Conservation (phyloP, 2,888 invertebrate genomes). For the Philereme transversata region DNA sequence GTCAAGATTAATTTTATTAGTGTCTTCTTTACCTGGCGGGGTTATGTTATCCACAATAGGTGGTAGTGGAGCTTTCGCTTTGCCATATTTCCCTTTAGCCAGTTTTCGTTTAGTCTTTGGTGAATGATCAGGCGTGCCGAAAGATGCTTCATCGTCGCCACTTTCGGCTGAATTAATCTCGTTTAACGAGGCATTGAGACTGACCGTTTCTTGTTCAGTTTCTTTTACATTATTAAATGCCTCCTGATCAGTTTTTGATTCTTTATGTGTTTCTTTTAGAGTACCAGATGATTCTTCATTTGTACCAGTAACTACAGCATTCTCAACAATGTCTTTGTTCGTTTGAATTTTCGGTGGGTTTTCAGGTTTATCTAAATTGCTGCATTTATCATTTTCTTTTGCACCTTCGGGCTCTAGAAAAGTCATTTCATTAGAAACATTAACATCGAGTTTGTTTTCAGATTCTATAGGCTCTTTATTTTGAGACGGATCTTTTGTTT, state of each 20-base stretch:
- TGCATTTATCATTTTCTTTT: conserved; percentile 8
- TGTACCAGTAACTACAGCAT: background rate
- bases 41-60: conserved; percentile 42
- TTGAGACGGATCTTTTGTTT: conserved; percentile 36
- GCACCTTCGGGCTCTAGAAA: conserved; percentile 15
- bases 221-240: conserved; percentile 1
- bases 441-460: conserved; percentile 14
- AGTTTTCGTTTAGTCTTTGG: conserved; percentile 68
- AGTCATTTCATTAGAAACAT: conserved; percentile 25
- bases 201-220: conserved; percentile 42
- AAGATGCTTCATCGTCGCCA: conserved; percentile 73
- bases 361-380: conserved; percentile 3
- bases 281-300: background rate
- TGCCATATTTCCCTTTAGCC: conserved; percentile 75
- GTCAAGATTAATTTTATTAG: conserved; percentile 24
- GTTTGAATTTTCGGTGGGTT: background rate
- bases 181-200: conserved; percentile 50
- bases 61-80: conserved; percentile 75
- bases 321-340: conserved; percentile 5
- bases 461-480: conserved; percentile 28
- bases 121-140: conserved; percentile 75
- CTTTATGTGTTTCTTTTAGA: background rate
- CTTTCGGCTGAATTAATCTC: conserved; percentile 66
- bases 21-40: conserved; percentile 17
- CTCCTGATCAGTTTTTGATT: background rate